Evolutionary conservation across 2,113 vertebrate genomes (phyloP).

Genomic region (Bos indicus): DNA sequence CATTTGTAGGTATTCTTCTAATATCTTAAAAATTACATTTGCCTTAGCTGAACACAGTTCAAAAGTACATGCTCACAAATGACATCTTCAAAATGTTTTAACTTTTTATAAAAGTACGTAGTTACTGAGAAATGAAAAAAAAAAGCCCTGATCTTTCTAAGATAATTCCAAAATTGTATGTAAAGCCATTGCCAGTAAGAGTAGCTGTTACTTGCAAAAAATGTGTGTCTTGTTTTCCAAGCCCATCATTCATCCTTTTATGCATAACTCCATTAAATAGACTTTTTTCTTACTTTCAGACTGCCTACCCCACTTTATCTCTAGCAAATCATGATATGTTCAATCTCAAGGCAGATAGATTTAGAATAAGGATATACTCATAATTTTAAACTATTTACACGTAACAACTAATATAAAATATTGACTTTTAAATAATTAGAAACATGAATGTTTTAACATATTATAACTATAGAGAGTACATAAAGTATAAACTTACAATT

Average conservation of each 20-base stretch:
- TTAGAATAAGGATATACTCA: not conserved
- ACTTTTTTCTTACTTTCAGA: not conserved
- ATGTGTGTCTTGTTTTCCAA: not conserved
- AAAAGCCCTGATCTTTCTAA: not conserved
- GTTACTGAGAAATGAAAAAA: not conserved
- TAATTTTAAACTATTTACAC: not conserved
- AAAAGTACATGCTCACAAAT: not conserved
- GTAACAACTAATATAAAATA: not conserved
- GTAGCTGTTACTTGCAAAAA: not conserved
- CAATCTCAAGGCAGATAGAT: not conserved
- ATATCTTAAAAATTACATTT: not conserved
- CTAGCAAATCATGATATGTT: not conserved
- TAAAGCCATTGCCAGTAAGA: not conserved
- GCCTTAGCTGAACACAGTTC: not conserved
- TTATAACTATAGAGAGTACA: not conserved
- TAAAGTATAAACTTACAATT: not conserved
- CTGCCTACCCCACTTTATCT: not conserved
- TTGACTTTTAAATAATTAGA: not conserved
- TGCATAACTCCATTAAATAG: not conserved
- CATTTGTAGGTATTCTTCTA: not conserved
- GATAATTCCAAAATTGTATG: not conserved
- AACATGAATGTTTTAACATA: not conserved
- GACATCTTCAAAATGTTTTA: not conserved
- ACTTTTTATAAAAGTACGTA: constrained; percentile 17
- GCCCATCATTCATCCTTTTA: not conserved